A percentile compares a stretch with the other conserved stretches of the same genome.
Evolutionary conservation across 2,113 vertebrate genomes (phyloP).

Genomic region (Dinomys branickii): DNA sequence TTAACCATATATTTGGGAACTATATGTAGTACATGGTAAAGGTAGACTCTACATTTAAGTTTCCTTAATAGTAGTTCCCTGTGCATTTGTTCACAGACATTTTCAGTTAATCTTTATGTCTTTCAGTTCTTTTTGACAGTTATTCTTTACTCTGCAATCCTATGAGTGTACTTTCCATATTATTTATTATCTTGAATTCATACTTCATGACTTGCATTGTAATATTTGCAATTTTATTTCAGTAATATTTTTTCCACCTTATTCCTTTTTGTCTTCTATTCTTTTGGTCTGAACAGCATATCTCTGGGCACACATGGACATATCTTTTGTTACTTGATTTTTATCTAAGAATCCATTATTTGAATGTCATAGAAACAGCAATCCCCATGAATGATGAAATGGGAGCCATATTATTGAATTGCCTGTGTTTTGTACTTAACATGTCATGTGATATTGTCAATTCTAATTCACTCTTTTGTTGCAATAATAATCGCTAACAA

Average conservation of each 20-base stretch:
- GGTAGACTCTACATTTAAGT: not conserved
- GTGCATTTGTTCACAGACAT: not conserved
- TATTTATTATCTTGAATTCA: not conserved
- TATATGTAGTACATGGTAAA: not conserved
- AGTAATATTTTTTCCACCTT: not conserved
- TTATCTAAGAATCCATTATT: not conserved
- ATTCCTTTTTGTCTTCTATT: not conserved
- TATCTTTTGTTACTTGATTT: not conserved
- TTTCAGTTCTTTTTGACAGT: not conserved
- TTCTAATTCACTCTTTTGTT: not conserved
- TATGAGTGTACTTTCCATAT: not conserved
- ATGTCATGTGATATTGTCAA: not conserved
- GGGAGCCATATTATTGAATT: not conserved
- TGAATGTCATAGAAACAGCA: not conserved
- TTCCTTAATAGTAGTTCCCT: not conserved
- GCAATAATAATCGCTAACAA: not conserved
- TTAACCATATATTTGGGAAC: not conserved
- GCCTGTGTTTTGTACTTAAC: not conserved
- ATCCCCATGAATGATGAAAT: not conserved
- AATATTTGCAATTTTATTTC: not conserved
- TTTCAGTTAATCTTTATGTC: not conserved
- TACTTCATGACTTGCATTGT: not conserved
- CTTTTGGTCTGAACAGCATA: not conserved
- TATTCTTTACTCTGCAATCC: not conserved
- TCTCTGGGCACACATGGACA: not conserved